Conservation (phyloP, 2,797 vertebrate species). For the Carapus acus region DNA sequence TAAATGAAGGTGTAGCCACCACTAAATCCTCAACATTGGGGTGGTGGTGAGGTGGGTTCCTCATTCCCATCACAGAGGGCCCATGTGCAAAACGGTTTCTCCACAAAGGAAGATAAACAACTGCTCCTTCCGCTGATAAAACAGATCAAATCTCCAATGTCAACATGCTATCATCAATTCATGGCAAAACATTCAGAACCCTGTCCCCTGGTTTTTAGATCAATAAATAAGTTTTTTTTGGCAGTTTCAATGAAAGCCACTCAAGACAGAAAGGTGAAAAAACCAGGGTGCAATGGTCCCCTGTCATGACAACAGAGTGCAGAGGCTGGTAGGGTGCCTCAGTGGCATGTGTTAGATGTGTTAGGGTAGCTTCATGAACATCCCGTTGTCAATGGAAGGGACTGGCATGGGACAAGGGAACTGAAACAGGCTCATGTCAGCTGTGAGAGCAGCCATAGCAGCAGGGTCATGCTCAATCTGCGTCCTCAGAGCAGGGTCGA, state of each 20-base stretch:
- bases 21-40: conserved; percentile 54
- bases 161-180: conserved; percentile 70
- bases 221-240: conserved; percentile 63
- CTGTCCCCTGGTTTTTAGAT: conserved; percentile 56
- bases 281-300: conserved; percentile 46
- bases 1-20: conserved; percentile 62
- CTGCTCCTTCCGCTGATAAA: conserved; percentile 54
- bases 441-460: conserved; percentile 92
- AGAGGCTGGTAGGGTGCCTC: conserved; percentile 21
- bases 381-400: conserved; percentile 86
- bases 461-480: conserved; percentile 97
- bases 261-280: conserved; percentile 22
- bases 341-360: conserved; percentile 7
- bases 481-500: conserved; percentile 91
- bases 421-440: conserved; percentile 93
- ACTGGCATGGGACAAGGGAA: conserved; percentile 91
- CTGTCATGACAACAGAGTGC: conserved; percentile 32
- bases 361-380: conserved; percentile 82
- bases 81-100: conserved; percentile 69
- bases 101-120: conserved; percentile 47
- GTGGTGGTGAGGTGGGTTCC: conserved; percentile 49
- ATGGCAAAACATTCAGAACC: conserved; percentile 63
- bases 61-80: conserved; percentile 55
- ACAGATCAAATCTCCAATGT: conserved; percentile 67
- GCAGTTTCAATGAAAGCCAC: conserved; percentile 40